Conservation (phyloP, 1,140 invertebrate species). For the Drosophila navojoa region DNA sequence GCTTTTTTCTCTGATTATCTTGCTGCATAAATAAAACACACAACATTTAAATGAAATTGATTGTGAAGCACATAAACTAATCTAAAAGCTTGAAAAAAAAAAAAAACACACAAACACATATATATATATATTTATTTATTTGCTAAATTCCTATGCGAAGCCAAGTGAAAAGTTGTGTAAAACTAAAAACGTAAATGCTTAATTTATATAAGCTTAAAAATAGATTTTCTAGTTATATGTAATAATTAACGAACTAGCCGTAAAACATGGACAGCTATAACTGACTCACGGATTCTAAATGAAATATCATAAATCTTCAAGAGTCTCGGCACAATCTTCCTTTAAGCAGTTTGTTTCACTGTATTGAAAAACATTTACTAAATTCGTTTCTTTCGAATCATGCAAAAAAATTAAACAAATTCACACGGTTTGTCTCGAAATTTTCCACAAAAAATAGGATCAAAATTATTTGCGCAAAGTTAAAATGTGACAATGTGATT, state of each 20-base stretch:
- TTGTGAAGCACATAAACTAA: neutral
- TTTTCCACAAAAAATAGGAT: neutral
- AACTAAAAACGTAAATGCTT: no score
- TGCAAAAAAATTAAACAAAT: no score
- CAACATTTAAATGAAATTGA: neutral
- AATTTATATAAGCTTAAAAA: neutral
- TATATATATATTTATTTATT: neutral
- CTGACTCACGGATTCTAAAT: neutral
- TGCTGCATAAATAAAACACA: slow-evolving; percentile 10
- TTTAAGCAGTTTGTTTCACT: slow-evolving; percentile 8
- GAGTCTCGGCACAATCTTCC: no score
- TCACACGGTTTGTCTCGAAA: slow-evolving; percentile 8
- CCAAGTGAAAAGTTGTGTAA: neutral
- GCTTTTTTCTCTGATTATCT: slow-evolving; percentile 3
- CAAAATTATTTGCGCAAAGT: slow-evolving; percentile 31
- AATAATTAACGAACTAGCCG: neutral
- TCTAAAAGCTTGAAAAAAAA: neutral
- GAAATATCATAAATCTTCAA: neutral
- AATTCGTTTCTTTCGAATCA: neutral
- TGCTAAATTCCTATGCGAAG: neutral
- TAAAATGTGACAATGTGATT: slow-evolving; percentile 28
- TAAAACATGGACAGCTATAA: neutral
- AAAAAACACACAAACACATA: neutral
- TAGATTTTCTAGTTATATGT: neutral
- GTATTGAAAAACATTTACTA: neutral